These are phyloP conservation scores for Anneissia japonica DNA, from an alignment of 35 echinoderm and acorn worm species.

Conservation along the genomic window DNA sequence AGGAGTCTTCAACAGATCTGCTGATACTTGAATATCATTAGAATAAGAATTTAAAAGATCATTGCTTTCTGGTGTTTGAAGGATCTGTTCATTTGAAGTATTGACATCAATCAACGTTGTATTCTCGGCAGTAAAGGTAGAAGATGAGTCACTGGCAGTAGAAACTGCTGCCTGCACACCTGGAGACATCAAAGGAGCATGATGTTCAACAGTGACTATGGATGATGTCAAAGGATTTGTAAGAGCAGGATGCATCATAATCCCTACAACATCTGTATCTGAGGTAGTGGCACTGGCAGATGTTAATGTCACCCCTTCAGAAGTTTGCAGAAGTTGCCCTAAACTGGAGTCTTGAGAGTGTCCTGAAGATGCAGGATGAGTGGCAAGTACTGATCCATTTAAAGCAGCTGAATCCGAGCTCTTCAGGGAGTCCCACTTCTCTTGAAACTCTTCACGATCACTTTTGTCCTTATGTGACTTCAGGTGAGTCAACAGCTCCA, in stretches of 20 bases:
- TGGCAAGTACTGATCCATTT: neutral
- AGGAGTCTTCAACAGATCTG: neutral
- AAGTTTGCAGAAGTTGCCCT: too few species aligned
- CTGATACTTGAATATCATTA: neutral
- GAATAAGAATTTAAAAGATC: neutral
- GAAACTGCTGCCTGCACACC: neutral
- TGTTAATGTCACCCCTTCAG: too few species aligned
- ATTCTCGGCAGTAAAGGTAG: neutral
- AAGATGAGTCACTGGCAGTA: neutral
- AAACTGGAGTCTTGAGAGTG: neutral
- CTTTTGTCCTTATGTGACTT: slow-evolving; percentile 59
- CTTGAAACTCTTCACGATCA: slow-evolving; percentile 71
- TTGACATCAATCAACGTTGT: neutral
- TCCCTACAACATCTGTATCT: neutral
- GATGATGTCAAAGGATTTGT: neutral
- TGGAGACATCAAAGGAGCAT: neutral
- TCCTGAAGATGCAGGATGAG: too few species aligned
- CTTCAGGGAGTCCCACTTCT: slow-evolving; percentile 68
- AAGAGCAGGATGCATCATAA: neutral
- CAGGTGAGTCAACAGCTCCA: slow-evolving; percentile 63
- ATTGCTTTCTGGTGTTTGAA: neutral
- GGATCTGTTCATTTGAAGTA: neutral
- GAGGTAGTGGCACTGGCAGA: neutral
- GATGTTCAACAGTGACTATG: neutral
- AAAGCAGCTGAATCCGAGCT: neutral